Conservation (phyloP, 1,140 invertebrate species). For the Patella vulgata region DNA sequence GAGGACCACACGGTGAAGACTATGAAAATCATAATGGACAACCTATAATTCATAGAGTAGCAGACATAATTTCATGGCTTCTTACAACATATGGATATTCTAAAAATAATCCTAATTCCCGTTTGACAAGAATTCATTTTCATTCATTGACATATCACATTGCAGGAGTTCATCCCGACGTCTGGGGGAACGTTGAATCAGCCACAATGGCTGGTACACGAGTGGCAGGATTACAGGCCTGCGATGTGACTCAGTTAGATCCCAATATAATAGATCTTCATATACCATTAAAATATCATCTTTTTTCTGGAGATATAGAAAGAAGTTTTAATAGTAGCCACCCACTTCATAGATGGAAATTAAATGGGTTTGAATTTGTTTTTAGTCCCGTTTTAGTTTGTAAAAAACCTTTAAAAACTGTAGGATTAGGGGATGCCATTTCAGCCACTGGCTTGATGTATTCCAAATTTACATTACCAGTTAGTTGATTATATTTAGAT, state of each 20-base stretch:
- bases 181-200: conserved; percentile 65
- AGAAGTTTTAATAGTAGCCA: conserved; percentile 49
- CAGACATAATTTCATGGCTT: conserved; percentile 68
- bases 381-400: conserved; percentile 70
- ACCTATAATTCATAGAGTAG: conserved; percentile 62
- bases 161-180: conserved; percentile 54
- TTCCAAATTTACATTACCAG: conserved; percentile 51
- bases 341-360: conserved; percentile 65
- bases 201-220: conserved; percentile 67
- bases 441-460: conserved; percentile 68
- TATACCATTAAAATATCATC: conserved; percentile 60
- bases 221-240: conserved; percentile 66
- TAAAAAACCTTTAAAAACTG: conserved; percentile 67
- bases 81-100: conserved; percentile 64
- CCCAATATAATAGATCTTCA: conserved; percentile 58
- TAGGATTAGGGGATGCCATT: conserved; percentile 70
- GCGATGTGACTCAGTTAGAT: conserved; percentile 55
- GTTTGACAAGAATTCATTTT: conserved; percentile 68
- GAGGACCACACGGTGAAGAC: conserved; percentile 63
- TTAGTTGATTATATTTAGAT: conserved; percentile 8
- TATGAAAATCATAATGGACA: conserved; percentile 45
- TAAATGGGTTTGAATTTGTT: conserved; percentile 64
- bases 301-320: conserved; percentile 59
- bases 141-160: conserved; percentile 70
- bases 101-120: conserved; percentile 47